phyloP scores from a whole-genome alignment of 2,888 invertebrate species.

The Pharmacophagus antenor region DNA sequence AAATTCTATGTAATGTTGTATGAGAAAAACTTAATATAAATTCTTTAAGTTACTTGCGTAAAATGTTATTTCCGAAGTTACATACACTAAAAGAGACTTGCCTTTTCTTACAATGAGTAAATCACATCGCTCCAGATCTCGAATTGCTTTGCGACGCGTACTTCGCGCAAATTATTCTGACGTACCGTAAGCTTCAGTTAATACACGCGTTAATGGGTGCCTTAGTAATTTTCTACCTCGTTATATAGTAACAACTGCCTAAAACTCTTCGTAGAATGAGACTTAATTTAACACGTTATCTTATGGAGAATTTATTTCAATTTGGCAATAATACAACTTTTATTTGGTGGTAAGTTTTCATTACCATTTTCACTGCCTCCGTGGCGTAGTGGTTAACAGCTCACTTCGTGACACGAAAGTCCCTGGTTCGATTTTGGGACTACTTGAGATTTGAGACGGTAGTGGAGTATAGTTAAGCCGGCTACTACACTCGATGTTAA shows the following conservation, averaged over 20 bases:
- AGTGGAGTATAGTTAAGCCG: no score
- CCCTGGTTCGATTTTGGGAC: no score
- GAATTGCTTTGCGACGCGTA: conserved; percentile 21
- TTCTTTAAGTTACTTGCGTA: not conserved
- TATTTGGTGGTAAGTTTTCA: not conserved
- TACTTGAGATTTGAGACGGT: no score
- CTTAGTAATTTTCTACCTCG: conserved; percentile 24
- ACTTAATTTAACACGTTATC: not conserved
- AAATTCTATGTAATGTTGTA: no score
- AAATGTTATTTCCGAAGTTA: not conserved
- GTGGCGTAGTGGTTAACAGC: no score
- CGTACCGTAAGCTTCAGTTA: conserved; percentile 40
- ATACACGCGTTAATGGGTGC: conserved; percentile 47
- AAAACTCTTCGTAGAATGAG: conserved; percentile 2
- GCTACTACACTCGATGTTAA: no score
- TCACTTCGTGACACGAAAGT: no score
- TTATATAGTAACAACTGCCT: conserved; percentile 1
- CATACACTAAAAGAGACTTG: conserved; percentile 5
- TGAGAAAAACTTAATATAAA: not conserved
- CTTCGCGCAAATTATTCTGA: conserved; percentile 40
- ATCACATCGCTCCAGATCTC: conserved; percentile 24
- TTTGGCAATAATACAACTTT: not conserved
- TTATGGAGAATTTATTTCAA: not conserved
- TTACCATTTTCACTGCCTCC: no score
- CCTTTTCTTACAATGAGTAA: conserved; percentile 1